phyloP scores from a whole-genome alignment of 2,888 invertebrate genomes.

The Euplagia quadripunctaria region DNA sequence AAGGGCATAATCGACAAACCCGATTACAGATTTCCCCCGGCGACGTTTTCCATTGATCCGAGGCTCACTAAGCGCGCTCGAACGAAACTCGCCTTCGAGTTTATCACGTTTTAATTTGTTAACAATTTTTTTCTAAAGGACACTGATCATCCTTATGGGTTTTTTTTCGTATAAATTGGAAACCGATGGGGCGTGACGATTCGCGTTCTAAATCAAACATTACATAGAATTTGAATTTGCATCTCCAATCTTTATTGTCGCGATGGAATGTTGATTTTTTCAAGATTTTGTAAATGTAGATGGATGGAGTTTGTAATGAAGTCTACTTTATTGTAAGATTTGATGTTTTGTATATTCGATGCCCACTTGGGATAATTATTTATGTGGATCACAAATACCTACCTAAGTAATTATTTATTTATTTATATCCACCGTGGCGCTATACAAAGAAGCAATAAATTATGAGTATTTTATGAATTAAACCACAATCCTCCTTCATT shows the following conservation, averaged over 20 bases:
- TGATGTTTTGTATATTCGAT: neutral
- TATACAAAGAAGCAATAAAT: too few species aligned
- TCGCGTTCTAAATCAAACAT: conserved; percentile 13
- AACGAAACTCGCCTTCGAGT: conserved; percentile 50
- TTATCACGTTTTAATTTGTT: conserved; percentile 43
- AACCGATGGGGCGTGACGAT: conserved; percentile 11
- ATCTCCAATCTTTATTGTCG: conserved; percentile 1
- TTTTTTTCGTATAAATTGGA: conserved; percentile 2
- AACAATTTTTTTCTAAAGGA: conserved; percentile 34
- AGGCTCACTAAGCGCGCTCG: conserved; percentile 60
- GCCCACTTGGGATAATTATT: too few species aligned
- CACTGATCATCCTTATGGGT: conserved; percentile 1
- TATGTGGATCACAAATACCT: too few species aligned
- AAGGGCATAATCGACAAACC: conserved; percentile 77
- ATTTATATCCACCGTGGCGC: too few species aligned
- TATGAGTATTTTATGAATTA: too few species aligned
- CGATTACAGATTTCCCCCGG: conserved; percentile 80
- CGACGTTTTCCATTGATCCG: conserved; percentile 71
- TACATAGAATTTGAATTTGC: conserved; percentile 10
- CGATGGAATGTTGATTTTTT: neutral
- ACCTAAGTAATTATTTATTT: too few species aligned
- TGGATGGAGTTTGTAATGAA: neutral
- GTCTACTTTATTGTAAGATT: neutral
- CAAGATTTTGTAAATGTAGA: too few species aligned
- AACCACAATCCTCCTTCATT: too few species aligned